A percentile compares a stretch with the other conserved stretches of the same genome.
Evolutionary conservation across 2,113 vertebrate species (phyloP).

Genomic region (Larimichthys polyactis): DNA sequence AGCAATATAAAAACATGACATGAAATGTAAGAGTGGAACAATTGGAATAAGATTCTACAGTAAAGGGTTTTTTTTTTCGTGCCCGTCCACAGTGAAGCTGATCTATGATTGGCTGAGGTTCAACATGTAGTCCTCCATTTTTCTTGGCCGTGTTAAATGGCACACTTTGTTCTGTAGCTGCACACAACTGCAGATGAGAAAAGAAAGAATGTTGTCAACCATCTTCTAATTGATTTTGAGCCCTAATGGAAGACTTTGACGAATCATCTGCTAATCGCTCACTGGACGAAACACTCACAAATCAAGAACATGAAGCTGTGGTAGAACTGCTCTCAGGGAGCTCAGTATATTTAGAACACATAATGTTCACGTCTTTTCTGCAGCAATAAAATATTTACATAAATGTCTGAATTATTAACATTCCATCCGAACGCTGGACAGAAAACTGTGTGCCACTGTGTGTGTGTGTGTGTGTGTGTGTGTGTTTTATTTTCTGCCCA

Average conservation of each 20-base stretch:
- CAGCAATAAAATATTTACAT: constrained; percentile 49
- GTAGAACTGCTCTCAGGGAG: background rate
- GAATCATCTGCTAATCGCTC: background rate
- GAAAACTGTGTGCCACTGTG: background rate
- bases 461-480: background rate
- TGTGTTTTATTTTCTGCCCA: background rate
- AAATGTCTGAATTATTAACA: constrained; percentile 46
- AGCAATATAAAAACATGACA: too few species aligned
- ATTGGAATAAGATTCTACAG: too few species aligned
- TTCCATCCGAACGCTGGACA: background rate
- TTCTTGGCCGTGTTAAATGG: background rate
- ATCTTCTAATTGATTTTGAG: background rate
- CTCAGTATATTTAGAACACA: constrained; percentile 27
- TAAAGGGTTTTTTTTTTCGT: too few species aligned
- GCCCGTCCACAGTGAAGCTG: too few species aligned
- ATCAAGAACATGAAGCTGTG: background rate
- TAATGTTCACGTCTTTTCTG: background rate
- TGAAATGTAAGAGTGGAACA: too few species aligned
- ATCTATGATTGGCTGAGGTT: too few species aligned
- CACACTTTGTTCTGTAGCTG: too few species aligned
- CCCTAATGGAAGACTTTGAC: background rate
- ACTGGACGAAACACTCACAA: background rate
- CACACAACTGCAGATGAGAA: background rate
- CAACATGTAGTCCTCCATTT: background rate
- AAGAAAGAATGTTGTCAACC: background rate